These are phyloP conservation scores for Phalacrocorax pelagicus DNA, from an alignment of 2,113 vertebrate species.

Conservation along the genomic window DNA sequence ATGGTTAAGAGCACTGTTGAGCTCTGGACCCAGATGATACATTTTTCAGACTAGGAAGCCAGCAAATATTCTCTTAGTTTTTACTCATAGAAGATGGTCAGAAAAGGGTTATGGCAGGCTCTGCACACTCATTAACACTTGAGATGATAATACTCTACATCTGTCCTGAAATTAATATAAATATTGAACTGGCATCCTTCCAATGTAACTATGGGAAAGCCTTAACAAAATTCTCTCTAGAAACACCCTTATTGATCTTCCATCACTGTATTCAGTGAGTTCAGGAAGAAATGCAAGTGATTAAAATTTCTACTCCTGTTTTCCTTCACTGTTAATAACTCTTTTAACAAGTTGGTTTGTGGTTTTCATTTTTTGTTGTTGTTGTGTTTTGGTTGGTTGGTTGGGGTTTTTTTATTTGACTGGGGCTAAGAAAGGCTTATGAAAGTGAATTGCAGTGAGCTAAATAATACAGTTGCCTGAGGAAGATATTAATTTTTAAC, in stretches of 20 bases:
- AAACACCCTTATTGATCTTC: not conserved
- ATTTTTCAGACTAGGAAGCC: not conserved
- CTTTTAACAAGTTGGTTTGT: not conserved
- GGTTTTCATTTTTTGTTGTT: not conserved
- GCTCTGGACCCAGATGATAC: not conserved
- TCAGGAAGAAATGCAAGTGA: not conserved
- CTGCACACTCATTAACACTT: not conserved
- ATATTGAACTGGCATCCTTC: not conserved
- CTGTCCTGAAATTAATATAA: too few relatives aligned
- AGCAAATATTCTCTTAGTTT: not conserved
- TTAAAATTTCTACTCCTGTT: not conserved
- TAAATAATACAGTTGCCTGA: not conserved
- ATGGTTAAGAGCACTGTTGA: not conserved
- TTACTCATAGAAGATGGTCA: not conserved
- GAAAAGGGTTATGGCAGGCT: not conserved
- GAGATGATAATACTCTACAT: not conserved
- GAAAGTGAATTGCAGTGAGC: not conserved
- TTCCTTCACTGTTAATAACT: not conserved
- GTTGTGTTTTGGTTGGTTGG: not conserved
- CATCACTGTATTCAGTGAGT: not conserved
- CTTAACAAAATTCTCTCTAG: not conserved
- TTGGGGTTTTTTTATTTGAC: too few relatives aligned
- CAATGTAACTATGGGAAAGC: not conserved
- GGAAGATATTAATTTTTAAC: not conserved
- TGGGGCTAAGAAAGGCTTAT: not conserved